A percentile compares a stretch with the other conserved stretches of the same genome.
These are phyloP conservation scores for Pantala flavescens DNA, from an alignment of 1,140 invertebrate genomes.

Conservation along the genomic window DNA sequence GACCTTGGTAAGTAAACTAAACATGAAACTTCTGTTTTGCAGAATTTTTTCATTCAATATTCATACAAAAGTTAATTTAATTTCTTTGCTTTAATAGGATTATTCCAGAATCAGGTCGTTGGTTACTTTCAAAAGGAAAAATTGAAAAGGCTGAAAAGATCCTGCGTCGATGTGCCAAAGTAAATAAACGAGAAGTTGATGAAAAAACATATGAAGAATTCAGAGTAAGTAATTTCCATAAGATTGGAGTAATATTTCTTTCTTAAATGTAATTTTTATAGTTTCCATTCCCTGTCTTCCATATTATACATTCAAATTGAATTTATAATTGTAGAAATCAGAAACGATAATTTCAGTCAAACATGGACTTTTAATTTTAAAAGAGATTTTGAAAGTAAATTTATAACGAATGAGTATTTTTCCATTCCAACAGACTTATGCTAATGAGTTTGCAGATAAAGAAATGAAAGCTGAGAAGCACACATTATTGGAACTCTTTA, in stretches of 20 bases:
- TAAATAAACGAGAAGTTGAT: constrained; percentile 40
- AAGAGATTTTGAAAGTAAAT: no score
- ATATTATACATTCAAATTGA: no score
- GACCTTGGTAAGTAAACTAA: constrained; percentile 3
- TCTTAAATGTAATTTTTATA: no score
- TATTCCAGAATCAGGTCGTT: constrained; percentile 50
- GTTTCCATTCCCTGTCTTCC: no score
- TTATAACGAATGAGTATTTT: no score
- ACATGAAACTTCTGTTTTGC: not conserved
- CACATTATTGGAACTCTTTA: constrained; percentile 39
- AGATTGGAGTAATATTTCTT: no score
- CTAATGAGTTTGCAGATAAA: constrained; percentile 12
- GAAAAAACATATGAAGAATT: constrained; percentile 39
- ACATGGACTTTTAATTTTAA: no score
- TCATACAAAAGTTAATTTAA: not conserved
- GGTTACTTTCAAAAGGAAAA: constrained; percentile 47
- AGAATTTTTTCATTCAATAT: no score
- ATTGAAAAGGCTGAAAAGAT: constrained; percentile 43
- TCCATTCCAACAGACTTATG: not conserved
- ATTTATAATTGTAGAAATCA: no score
- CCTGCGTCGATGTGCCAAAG: constrained; percentile 42
- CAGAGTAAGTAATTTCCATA: constrained; percentile 23
- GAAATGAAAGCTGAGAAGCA: constrained; percentile 15
- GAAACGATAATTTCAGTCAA: no score
- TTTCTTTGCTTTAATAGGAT: constrained; percentile 24